Evolutionary conservation across 2,888 invertebrate species (phyloP).

Genomic region (Parnassius mnemosyne): DNA sequence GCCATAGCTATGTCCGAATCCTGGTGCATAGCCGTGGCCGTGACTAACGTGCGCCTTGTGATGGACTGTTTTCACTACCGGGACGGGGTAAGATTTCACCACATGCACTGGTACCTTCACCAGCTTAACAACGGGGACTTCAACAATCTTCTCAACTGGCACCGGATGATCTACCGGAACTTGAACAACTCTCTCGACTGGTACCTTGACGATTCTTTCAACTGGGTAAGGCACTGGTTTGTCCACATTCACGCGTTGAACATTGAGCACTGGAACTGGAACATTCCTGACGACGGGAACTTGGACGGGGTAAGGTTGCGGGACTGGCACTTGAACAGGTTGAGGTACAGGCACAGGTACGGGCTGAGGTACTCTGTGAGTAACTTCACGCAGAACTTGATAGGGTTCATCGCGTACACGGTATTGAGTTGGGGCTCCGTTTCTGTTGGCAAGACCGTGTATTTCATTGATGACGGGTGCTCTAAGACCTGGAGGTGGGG

Average conservation of each 20-base stretch:
- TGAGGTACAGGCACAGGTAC: conserved; percentile 77
- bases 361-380: conserved; percentile 80
- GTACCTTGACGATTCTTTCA: conserved; percentile 80
- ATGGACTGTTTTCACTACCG: conserved; percentile 69
- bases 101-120: conserved; percentile 69
- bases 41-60: conserved; percentile 58
- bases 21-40: conserved; percentile 38
- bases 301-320: conserved; percentile 81
- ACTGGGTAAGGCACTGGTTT: conserved; percentile 81
- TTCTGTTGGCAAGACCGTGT: conserved; percentile 62
- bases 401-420: conserved; percentile 64
- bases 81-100: conserved; percentile 68
- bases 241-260: conserved; percentile 78
- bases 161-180: conserved; percentile 79
- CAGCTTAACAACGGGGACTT: conserved; percentile 78
- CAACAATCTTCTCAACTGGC: conserved; percentile 71
- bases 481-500: conserved; percentile 55
- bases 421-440: conserved; percentile 68
- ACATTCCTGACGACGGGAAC: conserved; percentile 77
- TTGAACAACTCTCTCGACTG: conserved; percentile 78
- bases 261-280: conserved; percentile 79
- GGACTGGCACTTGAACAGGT: conserved; percentile 75
- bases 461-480: conserved; percentile 68
- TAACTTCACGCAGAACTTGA: conserved; percentile 67
- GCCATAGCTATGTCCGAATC: conserved; percentile 34